Percentiles rank a stretch among this genome's conserved stretches.
Evolutionary conservation across 37 sponge, comb jelly and placozoan species (phyloP).

Genomic region (Tethya wilhelma): DNA sequence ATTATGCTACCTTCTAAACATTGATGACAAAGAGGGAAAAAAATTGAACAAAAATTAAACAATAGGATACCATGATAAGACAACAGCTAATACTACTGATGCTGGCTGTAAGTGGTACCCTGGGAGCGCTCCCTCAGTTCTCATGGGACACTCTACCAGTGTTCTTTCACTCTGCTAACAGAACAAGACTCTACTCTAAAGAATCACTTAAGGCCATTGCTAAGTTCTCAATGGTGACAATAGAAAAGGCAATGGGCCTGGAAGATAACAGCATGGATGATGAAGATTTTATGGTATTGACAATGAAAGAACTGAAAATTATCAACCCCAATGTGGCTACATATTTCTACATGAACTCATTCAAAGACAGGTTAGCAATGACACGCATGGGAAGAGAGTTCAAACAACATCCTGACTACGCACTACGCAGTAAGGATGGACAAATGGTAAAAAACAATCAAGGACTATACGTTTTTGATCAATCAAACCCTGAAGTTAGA

Average conservation of each 20-base stretch:
- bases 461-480: slow-evolving; percentile 8
- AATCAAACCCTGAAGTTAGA: slow-evolving; percentile 29
- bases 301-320: slow-evolving; percentile 23
- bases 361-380: slow-evolving; percentile 33
- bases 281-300: slow-evolving; percentile 35
- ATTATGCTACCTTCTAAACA: no score
- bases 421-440: slow-evolving; percentile 12
- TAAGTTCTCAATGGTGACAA: slow-evolving; percentile 52
- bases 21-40: no score
- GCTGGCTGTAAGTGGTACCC: no score
- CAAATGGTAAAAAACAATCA: slow-evolving; percentile 1
- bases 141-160: slow-evolving; percentile 67
- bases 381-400: slow-evolving; percentile 37
- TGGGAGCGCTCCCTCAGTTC: slow-evolving; percentile 45
- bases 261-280: slow-evolving; percentile 30
- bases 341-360: slow-evolving; percentile 38
- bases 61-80: no score
- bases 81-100: no score
- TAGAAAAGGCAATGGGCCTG: slow-evolving; percentile 46
- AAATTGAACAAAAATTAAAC: no score
- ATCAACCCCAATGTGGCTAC: slow-evolving; percentile 25
- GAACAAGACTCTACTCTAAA: slow-evolving; percentile 33
- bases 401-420: slow-evolving; percentile 10
- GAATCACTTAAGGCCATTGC: slow-evolving; percentile 31
- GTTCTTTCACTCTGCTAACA: slow-evolving; percentile 50